A percentile compares a stretch with the other conserved stretches of the same genome.
phyloP scores from a whole-genome alignment of 2,113 vertebrate genomes.

The Scomber japonicus region DNA sequence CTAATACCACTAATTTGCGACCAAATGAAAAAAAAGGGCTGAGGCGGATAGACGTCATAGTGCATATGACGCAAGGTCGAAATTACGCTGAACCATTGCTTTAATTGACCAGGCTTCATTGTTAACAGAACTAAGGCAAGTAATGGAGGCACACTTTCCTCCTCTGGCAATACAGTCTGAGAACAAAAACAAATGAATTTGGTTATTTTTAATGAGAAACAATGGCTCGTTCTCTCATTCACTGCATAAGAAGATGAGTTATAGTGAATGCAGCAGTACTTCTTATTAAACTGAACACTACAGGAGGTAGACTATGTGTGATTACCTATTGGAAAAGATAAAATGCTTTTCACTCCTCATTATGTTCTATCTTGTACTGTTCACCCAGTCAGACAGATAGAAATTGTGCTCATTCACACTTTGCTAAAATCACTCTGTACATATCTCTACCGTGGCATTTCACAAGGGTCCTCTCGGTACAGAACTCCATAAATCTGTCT shows the following conservation, averaged over 20 bases:
- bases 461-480: constrained; percentile 30
- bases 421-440: constrained; percentile 53
- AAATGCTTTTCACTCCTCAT: constrained; percentile 58
- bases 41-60: too few species aligned
- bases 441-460: constrained; percentile 43
- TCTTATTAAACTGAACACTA: constrained; percentile 57
- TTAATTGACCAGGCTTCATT: constrained; percentile 37
- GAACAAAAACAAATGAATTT: constrained; percentile 17
- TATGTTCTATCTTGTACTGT: constrained; percentile 38
- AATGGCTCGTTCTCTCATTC: constrained; percentile 6
- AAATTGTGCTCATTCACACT: constrained; percentile 53
- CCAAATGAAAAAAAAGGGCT: too few species aligned
- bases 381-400: constrained; percentile 40
- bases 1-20: too few species aligned
- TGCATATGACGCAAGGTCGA: too few species aligned
- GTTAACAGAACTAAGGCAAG: constrained; percentile 26
- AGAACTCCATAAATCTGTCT: constrained; percentile 68
- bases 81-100: too few species aligned
- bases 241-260: constrained; percentile 26
- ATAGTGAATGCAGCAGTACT: constrained; percentile 41
- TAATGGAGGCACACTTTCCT: constrained; percentile 9
- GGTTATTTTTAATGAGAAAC: constrained; percentile 29
- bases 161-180: background rate
- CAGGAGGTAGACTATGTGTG: constrained; percentile 17
- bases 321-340: constrained; percentile 48